Conservation (phyloP, 2,113 vertebrate species). For the Oxyruncus cristatus region DNA sequence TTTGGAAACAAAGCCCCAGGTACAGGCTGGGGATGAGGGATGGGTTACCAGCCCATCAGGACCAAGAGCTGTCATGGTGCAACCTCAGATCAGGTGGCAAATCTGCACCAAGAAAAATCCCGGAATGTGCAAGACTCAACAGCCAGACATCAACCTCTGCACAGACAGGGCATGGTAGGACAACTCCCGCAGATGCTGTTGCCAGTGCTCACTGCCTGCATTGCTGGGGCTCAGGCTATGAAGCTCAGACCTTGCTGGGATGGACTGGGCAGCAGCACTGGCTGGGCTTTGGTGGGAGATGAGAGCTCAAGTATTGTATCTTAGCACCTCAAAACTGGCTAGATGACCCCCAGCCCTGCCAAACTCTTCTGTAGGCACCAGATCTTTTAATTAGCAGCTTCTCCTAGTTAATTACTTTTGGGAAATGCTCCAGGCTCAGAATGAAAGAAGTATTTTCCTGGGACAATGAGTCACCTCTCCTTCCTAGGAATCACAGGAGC, state of each 20-base stretch:
- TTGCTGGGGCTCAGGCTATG: background rate
- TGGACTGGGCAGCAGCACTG: background rate
- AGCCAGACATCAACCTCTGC: background rate
- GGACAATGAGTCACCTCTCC: background rate
- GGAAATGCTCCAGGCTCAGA: slow-evolving; percentile 44
- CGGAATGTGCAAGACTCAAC: too few species aligned
- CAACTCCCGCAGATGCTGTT: background rate
- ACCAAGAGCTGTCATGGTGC: background rate
- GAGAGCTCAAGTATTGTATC: background rate
- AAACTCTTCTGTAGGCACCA: slow-evolving; percentile 10
- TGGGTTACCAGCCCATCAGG: background rate
- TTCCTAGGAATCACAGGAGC: background rate
- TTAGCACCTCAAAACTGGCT: background rate
- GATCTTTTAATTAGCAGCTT: slow-evolving; percentile 53
- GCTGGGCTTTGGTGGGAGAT: background rate
- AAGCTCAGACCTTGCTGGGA: background rate
- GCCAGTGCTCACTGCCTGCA: background rate
- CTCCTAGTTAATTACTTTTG: slow-evolving; percentile 56
- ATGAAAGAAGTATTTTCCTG: slow-evolving; percentile 4
- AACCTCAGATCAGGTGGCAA: background rate
- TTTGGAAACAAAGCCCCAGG: background rate
- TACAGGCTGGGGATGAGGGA: background rate
- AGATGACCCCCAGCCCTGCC: background rate
- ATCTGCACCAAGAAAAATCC: background rate
- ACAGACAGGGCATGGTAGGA: background rate